Evolutionary conservation across 1,140 invertebrate species (phyloP).

Genomic region (Danaus melanippus): DNA sequence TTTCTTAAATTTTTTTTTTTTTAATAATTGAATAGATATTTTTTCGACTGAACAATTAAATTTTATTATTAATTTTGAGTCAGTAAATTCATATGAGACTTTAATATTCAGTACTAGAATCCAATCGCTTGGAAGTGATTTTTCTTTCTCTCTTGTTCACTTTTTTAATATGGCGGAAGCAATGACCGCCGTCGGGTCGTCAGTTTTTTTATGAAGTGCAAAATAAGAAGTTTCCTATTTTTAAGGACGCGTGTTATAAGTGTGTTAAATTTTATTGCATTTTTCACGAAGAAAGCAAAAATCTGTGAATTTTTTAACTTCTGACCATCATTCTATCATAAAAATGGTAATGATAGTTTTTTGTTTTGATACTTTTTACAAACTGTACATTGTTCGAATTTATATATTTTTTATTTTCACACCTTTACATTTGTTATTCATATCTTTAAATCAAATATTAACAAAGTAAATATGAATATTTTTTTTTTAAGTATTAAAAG

Average conservation of each 20-base stretch:
- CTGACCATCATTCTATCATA: slow-evolving; percentile 36
- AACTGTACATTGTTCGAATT: slow-evolving; percentile 55
- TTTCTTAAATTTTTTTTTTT: too few relatives aligned
- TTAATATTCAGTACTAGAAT: slow-evolving; percentile 15
- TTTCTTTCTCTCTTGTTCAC: slow-evolving; percentile 53
- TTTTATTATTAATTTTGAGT: too few relatives aligned
- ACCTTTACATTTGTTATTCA: slow-evolving; percentile 10
- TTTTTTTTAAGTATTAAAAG: slow-evolving; percentile 34
- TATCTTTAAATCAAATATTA: slow-evolving; percentile 5
- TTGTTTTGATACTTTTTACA: slow-evolving; percentile 71
- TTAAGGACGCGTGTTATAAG: slow-evolving; percentile 29
- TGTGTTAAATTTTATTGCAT: slow-evolving; percentile 22
- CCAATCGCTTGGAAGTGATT: slow-evolving; percentile 26
- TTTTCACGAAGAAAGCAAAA: background rate
- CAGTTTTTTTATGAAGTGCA: slow-evolving; percentile 47
- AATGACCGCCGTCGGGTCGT: slow-evolving; percentile 66
- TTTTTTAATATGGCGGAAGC: slow-evolving; percentile 72
- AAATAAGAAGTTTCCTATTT: slow-evolving; percentile 39
- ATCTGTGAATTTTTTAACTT: slow-evolving; percentile 11
- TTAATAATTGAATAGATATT: too few relatives aligned
- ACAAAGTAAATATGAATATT: background rate
- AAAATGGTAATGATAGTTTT: slow-evolving; percentile 73
- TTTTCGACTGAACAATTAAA: too few relatives aligned
- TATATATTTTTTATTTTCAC: slow-evolving; percentile 35
- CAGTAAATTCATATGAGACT: too few relatives aligned